Percentiles rank a stretch among this genome's conserved stretches.
Conservation (phyloP, 2,888 invertebrate genomes). For the Rambutsinella grinnellia region DNA sequence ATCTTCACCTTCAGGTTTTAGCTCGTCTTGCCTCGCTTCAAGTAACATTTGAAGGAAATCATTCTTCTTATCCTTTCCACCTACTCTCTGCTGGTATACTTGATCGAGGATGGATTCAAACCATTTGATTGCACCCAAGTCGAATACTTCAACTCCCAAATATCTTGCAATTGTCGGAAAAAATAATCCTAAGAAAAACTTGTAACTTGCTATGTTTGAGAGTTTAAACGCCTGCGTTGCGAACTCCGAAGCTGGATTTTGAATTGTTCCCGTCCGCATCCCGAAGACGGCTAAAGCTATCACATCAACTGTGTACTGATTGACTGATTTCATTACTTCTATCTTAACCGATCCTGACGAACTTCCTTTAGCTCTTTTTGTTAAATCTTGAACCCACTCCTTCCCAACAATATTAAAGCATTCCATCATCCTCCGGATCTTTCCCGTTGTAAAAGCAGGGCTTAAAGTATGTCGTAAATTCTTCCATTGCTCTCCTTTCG, state of each 20-base stretch:
- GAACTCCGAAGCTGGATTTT: constrained; percentile 69
- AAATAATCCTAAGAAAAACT: neutral
- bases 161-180: constrained; percentile 2
- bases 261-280: constrained; percentile 68
- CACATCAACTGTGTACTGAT: constrained; percentile 61
- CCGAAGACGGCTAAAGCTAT: constrained; percentile 70
- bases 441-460: constrained; percentile 22
- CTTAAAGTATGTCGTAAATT: neutral
- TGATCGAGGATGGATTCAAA: constrained; percentile 14
- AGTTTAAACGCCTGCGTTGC: constrained; percentile 51
- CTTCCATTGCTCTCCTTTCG: constrained; percentile 14
- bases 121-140: neutral
- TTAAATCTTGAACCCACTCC: neutral
- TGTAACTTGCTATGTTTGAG: constrained; percentile 44
- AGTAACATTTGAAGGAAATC: constrained; percentile 60
- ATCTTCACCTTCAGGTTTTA: constrained; percentile 33
- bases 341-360: neutral
- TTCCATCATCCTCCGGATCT: constrained; percentile 20
- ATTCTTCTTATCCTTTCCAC: constrained; percentile 20
- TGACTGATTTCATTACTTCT: constrained; percentile 3
- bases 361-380: neutral
- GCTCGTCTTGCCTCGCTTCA: constrained; percentile 35
- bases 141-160: neutral
- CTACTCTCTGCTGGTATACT: neutral
- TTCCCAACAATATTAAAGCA: neutral